Evolutionary conservation across 1,140 invertebrate species (phyloP), one percentile per base, ranked within the genome.

Genomic region (Drosophila fuyamai): DNA sequence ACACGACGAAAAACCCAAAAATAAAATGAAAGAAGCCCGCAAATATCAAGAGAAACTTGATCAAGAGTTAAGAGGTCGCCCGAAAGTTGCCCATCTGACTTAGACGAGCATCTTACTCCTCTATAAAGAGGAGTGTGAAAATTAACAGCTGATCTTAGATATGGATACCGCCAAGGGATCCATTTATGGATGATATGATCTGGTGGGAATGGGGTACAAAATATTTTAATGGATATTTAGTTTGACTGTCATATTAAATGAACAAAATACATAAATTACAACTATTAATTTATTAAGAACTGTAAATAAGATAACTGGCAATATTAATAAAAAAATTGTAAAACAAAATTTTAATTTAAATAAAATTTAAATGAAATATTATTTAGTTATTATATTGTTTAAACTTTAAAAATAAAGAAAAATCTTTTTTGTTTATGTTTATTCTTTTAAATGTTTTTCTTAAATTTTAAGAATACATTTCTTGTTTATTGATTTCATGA

Each of bases 21-120:
- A 76, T 55, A 78, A 79, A 68, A 77, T 67, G 70, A 60, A 67
- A 84, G 83, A 67, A 81, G 76, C 62, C 63, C 81, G 62, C 54
- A 61, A 78, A 86, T 75, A 77, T 76, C 74, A 78, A 81, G 74
- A 75, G 74, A 85, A 81, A 85, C 82, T 82, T 86, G 78, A 85
- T 85, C 79, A 76, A 86, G 82, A 83, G 81, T 79, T 83, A 83
- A 78, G 79, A 82, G 70, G 62, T 74, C 60, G 60, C 40, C 47
- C 62, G 46, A 76, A 70, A 70, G 78, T 59, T 61, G 62, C 40
- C 53, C 63, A 55, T 79, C 57, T 77, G 74, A 77, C 77, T 70
- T 81, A 74, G 81, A 47, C 76, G 81, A 59, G 67, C 41, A 61
- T 12, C 1, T 44, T 58, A 59, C 73, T 85, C 55, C 81, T 79